Base-by-base conservation (phyloP, 2,113 vertebrate species). In the Rousettus leschenaultii region DNA sequence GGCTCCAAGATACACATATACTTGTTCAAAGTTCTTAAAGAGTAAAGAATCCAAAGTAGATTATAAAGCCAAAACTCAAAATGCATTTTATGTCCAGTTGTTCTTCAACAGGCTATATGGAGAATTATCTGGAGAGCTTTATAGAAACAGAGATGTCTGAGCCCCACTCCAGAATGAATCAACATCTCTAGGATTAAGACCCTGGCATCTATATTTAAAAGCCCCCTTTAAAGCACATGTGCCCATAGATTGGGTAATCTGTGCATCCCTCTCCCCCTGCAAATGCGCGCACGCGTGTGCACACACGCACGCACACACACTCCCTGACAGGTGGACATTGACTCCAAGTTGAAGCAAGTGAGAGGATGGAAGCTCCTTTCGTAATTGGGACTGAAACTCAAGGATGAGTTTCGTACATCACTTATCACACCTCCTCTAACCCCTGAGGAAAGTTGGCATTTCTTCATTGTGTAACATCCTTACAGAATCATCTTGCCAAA, bases 71-170 rank as follows among this genome's bases (percentile, higher is more conserved):
- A 7, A 38, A 66, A 63, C 7, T 53, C 75, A 15, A 18, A 53
- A 24, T 30, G 15, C 10, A 43, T 53, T 66, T 75, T 33, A 18
- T 82, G 48, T 9, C 70, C 26, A 66, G 43, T 48, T 61, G 48
- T 53, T 85, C 79, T 18, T 97, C 89, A 68, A 38, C 65, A 59
- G 89, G 14, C 68, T n/a, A 2, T 75, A 22, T 13, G 85, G 28
- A 5, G 51, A 38, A 82, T 82, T 57, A 92, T 35, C 80, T 65
- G 63, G 38, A 63, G 68, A 59, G 28, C 19, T 68, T 92, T 86
- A 18, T 21, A 10, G n/a, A 80, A 89, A 86, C 78, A 43, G 66
- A 93, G 86, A 51, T 40, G 45, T 63, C 61, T 9, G 48, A 82
- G 78, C 45, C 63, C 63, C 78, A 78, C 21, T 68, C 68, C 26